These are phyloP conservation scores for Forbesichthys papilliferus DNA, from an alignment of 2,113 vertebrate genomes.

Conservation along the genomic window DNA sequence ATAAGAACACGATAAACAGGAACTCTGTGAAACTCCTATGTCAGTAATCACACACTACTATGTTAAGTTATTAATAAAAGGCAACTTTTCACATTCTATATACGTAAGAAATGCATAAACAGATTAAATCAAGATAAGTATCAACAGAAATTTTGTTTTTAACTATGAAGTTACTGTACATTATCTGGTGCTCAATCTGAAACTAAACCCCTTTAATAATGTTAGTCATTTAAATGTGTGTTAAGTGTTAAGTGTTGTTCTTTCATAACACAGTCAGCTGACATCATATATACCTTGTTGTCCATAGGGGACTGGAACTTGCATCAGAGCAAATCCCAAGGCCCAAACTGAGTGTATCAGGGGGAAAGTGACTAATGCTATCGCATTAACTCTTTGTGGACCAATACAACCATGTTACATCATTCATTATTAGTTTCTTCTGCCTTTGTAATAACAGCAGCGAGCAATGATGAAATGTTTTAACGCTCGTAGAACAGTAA, in stretches of 20 bases:
- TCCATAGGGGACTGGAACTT: constrained; percentile 52
- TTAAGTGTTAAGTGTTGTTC: constrained; percentile 7
- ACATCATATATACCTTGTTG: constrained; percentile 61
- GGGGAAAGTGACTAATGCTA: constrained; percentile 28
- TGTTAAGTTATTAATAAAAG: constrained; percentile 8
- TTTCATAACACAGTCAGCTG: constrained; percentile 49
- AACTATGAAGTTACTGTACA: no score
- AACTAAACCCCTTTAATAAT: background rate
- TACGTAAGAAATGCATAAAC: constrained; percentile 18
- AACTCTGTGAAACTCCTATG: background rate
- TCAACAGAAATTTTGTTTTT: no score
- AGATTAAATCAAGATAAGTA: background rate
- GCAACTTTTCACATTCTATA: constrained; percentile 18
- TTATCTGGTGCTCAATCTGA: background rate
- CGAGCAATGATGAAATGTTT: background rate
- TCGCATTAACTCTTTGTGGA: constrained; percentile 34
- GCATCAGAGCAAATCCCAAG: constrained; percentile 62
- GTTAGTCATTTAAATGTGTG: constrained; percentile 1
- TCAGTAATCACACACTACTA: background rate
- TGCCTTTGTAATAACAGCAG: background rate
- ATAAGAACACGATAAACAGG: background rate
- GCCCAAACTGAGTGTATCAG: constrained; percentile 31
- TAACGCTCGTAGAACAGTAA: background rate
- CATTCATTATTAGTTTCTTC: constrained; percentile 23
- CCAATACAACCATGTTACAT: constrained; percentile 40